These are phyloP conservation scores for Dallia pectoralis DNA, from an alignment of 2,797 vertebrate genomes.

Conservation along the genomic window DNA sequence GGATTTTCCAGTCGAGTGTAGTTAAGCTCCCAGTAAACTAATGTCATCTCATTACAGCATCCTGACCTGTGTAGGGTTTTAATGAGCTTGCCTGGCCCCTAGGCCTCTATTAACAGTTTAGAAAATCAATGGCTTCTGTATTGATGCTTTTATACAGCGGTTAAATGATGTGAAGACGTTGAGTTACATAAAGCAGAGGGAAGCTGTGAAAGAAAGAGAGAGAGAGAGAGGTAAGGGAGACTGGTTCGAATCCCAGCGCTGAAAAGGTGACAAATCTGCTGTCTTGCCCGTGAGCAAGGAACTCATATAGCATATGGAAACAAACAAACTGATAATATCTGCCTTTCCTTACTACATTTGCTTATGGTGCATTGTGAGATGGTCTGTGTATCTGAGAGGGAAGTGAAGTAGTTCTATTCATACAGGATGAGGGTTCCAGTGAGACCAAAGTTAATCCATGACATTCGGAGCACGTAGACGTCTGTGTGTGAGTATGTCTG, in stretches of 20 bases:
- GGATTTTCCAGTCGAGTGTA: slow-evolving; percentile 74
- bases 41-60: slow-evolving; percentile 78
- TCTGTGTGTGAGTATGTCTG: background rate
- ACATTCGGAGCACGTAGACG: slow-evolving; percentile 30
- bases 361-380: background rate
- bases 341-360: background rate
- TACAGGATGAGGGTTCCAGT: slow-evolving; percentile 21
- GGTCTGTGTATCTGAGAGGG: slow-evolving; percentile 26
- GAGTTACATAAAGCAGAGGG: slow-evolving; percentile 23
- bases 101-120: slow-evolving; percentile 79
- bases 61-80: slow-evolving; percentile 80
- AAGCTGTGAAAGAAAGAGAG: slow-evolving; percentile 43
- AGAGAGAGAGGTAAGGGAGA: slow-evolving; percentile 19
- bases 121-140: slow-evolving; percentile 73
- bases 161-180: slow-evolving; percentile 72
- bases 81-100: slow-evolving; percentile 78
- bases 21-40: slow-evolving; percentile 78
- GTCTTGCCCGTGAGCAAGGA: too few species aligned
- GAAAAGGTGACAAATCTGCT: too few species aligned
- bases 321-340: background rate
- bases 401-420: slow-evolving; percentile 24
- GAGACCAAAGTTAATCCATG: slow-evolving; percentile 46
- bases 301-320: background rate
- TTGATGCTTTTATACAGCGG: slow-evolving; percentile 61
- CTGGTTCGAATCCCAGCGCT: background rate